Base-by-base conservation (phyloP, 2,113 vertebrate genomes). In the Cervus canadensis region DNA sequence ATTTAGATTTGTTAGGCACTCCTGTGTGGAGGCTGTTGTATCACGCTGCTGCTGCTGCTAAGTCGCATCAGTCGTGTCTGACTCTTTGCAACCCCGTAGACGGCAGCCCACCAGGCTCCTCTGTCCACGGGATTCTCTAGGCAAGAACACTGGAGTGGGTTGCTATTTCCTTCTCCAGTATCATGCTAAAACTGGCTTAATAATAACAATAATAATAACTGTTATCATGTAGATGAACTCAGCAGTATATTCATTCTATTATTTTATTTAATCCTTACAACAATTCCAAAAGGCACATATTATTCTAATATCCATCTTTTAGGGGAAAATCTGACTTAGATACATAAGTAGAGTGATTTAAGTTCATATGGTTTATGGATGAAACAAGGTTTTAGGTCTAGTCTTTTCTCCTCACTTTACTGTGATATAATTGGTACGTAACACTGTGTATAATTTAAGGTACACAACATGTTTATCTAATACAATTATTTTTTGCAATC, bases 31-130 rank as follows among this genome's bases (percentile, higher is more conserved):
- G 48, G 23, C 14, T 62, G 84, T 48, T 62, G 23, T 81, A 28
- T 62, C 40, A 50, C 26, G 30, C 36, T 82, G 67, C 19, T 23
- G 9, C n/a, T 71, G 67, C 19, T 23, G 64, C 64, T 67, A 67
- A 67, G 64, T 36, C 0, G 0, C n/a, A 6, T 74, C 19, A 40
- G 67, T 74, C 2, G 0, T 23, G n/a, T 23, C 19, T 1, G 2
- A 74, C 19, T 74, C 21, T 40, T 10, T 74, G 67, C 0, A 2
- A 19, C 19, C 10, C 19, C 10, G 40, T 74, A 74, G n/a, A 23
- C 19, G 19, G n/a, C 67, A 74, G 67, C 19, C 67, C 19, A 40
- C 19, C 19, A 40, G 19, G 19, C 10, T 74, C 19, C 2, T 74
- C 67, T 74, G 67, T 40, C n/a, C 67, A 74, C 1, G 19, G 67